Evolutionary conservation across 2,888 invertebrate species (phyloP), one percentile per base, ranked within the genome.

Genomic region (Mactromeris polynyma): DNA sequence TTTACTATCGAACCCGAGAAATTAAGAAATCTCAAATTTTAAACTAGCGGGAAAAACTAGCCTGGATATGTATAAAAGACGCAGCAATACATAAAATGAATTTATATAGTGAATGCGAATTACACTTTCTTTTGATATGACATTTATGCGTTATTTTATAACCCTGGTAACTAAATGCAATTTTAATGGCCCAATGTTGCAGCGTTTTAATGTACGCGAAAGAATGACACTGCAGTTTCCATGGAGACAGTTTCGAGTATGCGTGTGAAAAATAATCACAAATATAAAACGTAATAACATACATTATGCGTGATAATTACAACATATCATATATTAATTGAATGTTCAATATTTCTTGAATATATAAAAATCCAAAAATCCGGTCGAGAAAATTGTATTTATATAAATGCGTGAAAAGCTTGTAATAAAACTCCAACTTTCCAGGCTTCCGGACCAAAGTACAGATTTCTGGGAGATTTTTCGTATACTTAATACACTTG

Each of bases 101-200:
- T 36, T 73, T 26, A 58, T 58, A 58, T 58, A 58, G 26, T 19
- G 58, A 7, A 2, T 58, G 33, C 3, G 36, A 33, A 36, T 33
- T 31, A 17, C 73, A 36, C 17, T 33, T 36, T 73, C 73, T 33
- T 73, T 73, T 73, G 73, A 73, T 73, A 73, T 73, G 73, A 73
- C 73, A 73, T 33, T 73, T 73, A 73, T 73, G 73, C 73, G 73
- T 73, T 33, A 73, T 73, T 73, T 73, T 26, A 73, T 73, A 73
- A 36, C 73, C 73, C 36, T 19, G 73, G 4, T 36, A 33, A 73
- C 36, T 33, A 73, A 73, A 73, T 73, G 36, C 36, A 73, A 73
- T 36, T 73, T 73, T 73, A 73, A 73, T 73, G 73, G 73, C 73
- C 33, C 36, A 33, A 11, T 73, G 73, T 73, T 73, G 73, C 73